Evolutionary conservation across 2,113 vertebrate species (phyloP), one percentile per base, ranked within the genome.

Genomic region (Romanogobio albipinnatus): DNA sequence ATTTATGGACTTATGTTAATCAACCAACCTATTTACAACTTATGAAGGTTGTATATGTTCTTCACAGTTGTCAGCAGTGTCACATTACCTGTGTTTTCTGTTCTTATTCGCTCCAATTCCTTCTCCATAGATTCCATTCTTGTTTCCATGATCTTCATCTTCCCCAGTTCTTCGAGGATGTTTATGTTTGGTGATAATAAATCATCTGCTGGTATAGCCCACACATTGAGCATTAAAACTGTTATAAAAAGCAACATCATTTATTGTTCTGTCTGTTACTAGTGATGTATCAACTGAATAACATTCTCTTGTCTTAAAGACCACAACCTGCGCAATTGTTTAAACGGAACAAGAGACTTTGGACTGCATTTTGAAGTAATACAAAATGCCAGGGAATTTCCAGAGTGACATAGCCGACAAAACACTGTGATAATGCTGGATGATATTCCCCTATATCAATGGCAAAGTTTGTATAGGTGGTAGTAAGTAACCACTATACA

Each of bases 101-200:
- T 81, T 47, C 9, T 36, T 2, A 76, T 70, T 59, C 47, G 29
- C 14, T 58, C 73, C 15, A 84, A 68, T 59, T 84, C 36, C 1
- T 68, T 29, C 39, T 84, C 86, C 77, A 81, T 24, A 0, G 15
- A 43, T 49, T 81, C 59, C 24, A 87, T 15, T 17, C 49, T 74
- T 22, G 24, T 66, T 74, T 84, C 59, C 11, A 84, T 66, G 51
- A 15, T 66, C 9, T 43, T 80, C 11, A 85, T 45, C n/a, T 80
- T 79, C n/a, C 33, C 43, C 19, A 87, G 76, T 66, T 87, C 82
- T 6, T n/a, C 62, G 4, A 84, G 36, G 11, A 87, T 76, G 26
- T 84, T 29, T 9, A 87, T 53, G 4, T 14, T 76, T 15, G 82
- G 82, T n/a, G 13, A 13, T 79, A 87, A 71, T 14, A 84, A 6